A percentile compares a stretch with the other conserved stretches of the same genome.
Conservation (phyloP, 2,888 invertebrate species). For the Callosobruchus maculatus region DNA sequence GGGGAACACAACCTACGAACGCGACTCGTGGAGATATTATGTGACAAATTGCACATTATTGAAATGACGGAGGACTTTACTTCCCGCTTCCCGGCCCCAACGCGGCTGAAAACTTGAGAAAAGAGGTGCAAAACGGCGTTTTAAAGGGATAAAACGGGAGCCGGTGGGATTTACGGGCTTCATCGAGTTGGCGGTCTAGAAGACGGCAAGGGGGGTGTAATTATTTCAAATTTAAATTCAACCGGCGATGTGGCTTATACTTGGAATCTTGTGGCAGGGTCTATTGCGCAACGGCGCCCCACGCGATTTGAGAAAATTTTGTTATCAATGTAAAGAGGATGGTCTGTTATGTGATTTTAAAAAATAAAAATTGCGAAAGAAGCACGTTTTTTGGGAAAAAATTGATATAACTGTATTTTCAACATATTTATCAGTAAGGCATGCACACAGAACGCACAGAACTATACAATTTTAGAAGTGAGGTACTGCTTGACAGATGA, state of each 20-base stretch:
- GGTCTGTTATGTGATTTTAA: no score
- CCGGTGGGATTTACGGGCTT: not conserved
- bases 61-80: slow-evolving; percentile 37
- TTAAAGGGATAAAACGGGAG: slow-evolving; percentile 24
- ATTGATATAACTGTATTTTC: no score
- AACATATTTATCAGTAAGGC: no score
- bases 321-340: no score
- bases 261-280: not conserved
- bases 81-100: slow-evolving; percentile 18
- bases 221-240: slow-evolving; percentile 29
- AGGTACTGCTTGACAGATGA: no score
- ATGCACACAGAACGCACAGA: no score
- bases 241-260: slow-evolving; percentile 1
- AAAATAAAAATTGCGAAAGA: no score
- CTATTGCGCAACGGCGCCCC: no score
- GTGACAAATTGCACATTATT: slow-evolving; percentile 49
- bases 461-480: no score
- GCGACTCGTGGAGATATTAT: slow-evolving; percentile 38
- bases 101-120: slow-evolving; percentile 24
- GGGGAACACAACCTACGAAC: not conserved
- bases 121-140: slow-evolving; percentile 45
- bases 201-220: slow-evolving; percentile 38
- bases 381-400: no score
- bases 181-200: not conserved
- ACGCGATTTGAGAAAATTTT: no score